Evolutionary conservation across 2,797 vertebrate genomes (phyloP).

Genomic region (Epinephelus coioides): DNA sequence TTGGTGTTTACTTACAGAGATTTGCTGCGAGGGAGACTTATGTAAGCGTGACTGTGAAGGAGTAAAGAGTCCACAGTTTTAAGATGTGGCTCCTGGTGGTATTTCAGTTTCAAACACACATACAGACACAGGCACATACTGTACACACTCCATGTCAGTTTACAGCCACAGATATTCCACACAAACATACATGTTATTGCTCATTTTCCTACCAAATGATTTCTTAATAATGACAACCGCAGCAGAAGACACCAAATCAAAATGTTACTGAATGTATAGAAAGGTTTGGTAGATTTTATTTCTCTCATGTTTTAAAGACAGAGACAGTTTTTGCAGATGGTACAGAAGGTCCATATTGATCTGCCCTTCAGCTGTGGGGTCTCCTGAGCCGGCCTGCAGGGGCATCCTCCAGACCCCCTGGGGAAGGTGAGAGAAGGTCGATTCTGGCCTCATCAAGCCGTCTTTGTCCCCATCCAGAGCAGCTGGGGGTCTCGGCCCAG

Average conservation of each 20-base stretch:
- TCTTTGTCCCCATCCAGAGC: constrained; percentile 69
- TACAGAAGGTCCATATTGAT: constrained; percentile 67
- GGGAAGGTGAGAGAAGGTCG: constrained; percentile 68
- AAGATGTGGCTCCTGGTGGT: constrained; percentile 30
- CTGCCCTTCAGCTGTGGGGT: constrained; percentile 14
- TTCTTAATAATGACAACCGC: not conserved
- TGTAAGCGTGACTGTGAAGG: constrained; percentile 42
- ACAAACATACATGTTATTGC: not conserved
- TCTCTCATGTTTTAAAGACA: not conserved
- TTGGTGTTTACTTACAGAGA: constrained; percentile 47
- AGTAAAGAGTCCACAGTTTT: constrained; percentile 32
- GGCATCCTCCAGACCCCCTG: constrained; percentile 34
- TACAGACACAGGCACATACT: not conserved
- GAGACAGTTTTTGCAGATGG: not conserved
- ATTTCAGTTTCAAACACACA: constrained; percentile 21
- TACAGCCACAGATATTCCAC: constrained; percentile 8
- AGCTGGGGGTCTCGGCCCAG: constrained; percentile 75
- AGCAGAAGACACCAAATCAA: no score
- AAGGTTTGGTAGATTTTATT: not conserved
- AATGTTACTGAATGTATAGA: no score
- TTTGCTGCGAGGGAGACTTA: constrained; percentile 41
- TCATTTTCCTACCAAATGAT: not conserved
- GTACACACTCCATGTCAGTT: not conserved
- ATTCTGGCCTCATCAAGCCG: constrained; percentile 67
- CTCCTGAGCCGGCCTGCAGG: constrained; percentile 22